Evolutionary conservation across 2,797 vertebrate genomes (phyloP).

Genomic region (Notolepis coatsorum): DNA sequence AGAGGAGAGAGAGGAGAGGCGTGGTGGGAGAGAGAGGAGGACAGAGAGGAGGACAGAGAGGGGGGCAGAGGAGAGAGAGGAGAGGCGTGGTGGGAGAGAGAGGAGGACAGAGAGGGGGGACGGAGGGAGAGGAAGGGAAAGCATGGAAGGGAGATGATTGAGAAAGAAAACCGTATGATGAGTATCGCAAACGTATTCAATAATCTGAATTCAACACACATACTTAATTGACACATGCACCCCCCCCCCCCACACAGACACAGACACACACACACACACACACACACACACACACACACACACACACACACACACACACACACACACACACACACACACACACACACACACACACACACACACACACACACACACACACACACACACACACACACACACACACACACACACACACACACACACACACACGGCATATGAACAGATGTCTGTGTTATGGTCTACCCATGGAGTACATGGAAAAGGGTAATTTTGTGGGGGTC

Average conservation of each 20-base stretch:
- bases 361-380: neutral
- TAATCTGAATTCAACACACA: no score
- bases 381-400: slow-evolving; percentile 1
- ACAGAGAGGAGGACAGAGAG: neutral
- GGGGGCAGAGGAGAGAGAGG: neutral
- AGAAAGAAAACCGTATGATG: neutral
- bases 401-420: neutral
- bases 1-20: neutral
- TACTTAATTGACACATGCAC: no score
- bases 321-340: no score
- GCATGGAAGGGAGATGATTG: neutral
- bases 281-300: slow-evolving; percentile 16
- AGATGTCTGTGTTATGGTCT: slow-evolving; percentile 2
- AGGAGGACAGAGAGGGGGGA: neutral
- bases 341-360: slow-evolving; percentile 1
- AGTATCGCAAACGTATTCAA: neutral
- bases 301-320: neutral
- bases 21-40: neutral
- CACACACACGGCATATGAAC: neutral
- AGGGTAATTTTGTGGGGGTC: slow-evolving; percentile 7
- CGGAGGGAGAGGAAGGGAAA: neutral
- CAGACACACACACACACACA: slow-evolving; percentile 1
- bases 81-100: neutral
- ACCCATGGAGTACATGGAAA: slow-evolving; percentile 4
- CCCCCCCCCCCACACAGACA: no score